phyloP scores from a whole-genome alignment of 2,797 vertebrate species.

The Pseudopleuronectes americanus region DNA sequence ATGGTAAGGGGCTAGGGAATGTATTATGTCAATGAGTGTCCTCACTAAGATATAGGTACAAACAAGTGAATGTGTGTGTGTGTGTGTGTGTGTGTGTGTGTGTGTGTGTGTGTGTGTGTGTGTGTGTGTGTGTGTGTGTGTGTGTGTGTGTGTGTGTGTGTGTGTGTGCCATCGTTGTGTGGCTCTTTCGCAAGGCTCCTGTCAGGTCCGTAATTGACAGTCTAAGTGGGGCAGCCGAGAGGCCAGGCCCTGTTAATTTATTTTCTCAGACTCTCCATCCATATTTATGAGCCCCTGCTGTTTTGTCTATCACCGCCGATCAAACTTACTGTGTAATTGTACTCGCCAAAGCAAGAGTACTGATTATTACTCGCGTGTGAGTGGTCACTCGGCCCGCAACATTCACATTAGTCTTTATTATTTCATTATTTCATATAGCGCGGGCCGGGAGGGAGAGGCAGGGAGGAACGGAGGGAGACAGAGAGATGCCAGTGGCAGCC shows the following conservation, averaged over 20 bases:
- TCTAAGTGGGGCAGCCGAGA: constrained; percentile 94
- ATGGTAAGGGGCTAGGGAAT: too few relatives aligned
- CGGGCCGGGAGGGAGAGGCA: constrained; percentile 29
- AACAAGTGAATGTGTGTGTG: constrained; percentile 42
- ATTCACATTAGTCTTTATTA: constrained; percentile 78
- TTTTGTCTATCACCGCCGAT: constrained; percentile 95
- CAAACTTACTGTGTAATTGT: constrained; percentile 90
- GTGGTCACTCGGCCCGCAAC: constrained; percentile 77
- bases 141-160: constrained; percentile 33
- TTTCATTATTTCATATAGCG: constrained; percentile 78
- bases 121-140: constrained; percentile 55
- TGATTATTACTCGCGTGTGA: constrained; percentile 65
- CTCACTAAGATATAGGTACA: too few relatives aligned
- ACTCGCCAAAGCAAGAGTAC: constrained; percentile 85
- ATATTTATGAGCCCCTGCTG: constrained; percentile 98
- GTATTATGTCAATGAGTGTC: too few relatives aligned
- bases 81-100: constrained; percentile 31
- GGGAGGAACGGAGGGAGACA: constrained; percentile 42
- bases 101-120: constrained; percentile 49
- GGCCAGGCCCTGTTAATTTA: constrained; percentile 95
- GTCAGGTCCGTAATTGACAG: constrained; percentile 93
- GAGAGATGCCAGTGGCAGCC: constrained; percentile 52
- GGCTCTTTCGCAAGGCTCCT: constrained; percentile 87
- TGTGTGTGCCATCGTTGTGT: constrained; percentile 80
- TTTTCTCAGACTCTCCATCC: constrained; percentile 92